phyloP scores from a whole-genome alignment of 92 coral and sea anemone genomes.

The Epizoanthus ramosus region DNA sequence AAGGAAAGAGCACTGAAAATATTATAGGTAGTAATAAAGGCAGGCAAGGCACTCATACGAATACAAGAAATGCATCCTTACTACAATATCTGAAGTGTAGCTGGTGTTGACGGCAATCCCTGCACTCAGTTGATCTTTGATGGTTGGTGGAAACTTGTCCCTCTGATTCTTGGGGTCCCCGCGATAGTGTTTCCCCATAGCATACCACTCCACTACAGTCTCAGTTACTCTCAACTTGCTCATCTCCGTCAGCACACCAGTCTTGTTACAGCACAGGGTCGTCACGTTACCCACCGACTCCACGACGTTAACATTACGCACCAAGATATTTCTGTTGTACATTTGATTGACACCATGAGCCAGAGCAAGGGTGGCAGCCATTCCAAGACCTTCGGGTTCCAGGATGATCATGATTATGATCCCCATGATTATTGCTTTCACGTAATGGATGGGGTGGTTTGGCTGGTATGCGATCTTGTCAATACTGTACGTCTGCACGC shows the following conservation, averaged over 20 bases:
- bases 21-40: not conserved
- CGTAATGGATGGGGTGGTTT: slow-evolving; percentile 79
- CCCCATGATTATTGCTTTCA: slow-evolving; percentile 80
- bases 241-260: slow-evolving; percentile 83
- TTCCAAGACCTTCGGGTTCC: slow-evolving; percentile 80
- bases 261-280: slow-evolving; percentile 75
- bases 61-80: slow-evolving; percentile 28
- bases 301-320: slow-evolving; percentile 76
- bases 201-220: slow-evolving; percentile 73
- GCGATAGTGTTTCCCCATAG: slow-evolving; percentile 58
- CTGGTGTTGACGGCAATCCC: slow-evolving; percentile 80
- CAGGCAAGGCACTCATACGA: not conserved
- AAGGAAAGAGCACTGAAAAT: not conserved
- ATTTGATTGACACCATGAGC: slow-evolving; percentile 66
- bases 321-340: slow-evolving; percentile 63
- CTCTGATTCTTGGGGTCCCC: slow-evolving; percentile 75
- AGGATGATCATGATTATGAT: slow-evolving; percentile 78
- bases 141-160: slow-evolving; percentile 44
- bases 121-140: slow-evolving; percentile 54
- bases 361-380: slow-evolving; percentile 75
- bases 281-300: slow-evolving; percentile 85
- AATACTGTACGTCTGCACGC: slow-evolving; percentile 73
- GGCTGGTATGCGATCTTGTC: slow-evolving; percentile 63
- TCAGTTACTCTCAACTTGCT: slow-evolving; percentile 69
- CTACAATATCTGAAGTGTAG: slow-evolving; percentile 73